Evolutionary conservation across 53 echinoderm and acorn worm genomes (phyloP).

Genomic region (Crossaster papposus): DNA sequence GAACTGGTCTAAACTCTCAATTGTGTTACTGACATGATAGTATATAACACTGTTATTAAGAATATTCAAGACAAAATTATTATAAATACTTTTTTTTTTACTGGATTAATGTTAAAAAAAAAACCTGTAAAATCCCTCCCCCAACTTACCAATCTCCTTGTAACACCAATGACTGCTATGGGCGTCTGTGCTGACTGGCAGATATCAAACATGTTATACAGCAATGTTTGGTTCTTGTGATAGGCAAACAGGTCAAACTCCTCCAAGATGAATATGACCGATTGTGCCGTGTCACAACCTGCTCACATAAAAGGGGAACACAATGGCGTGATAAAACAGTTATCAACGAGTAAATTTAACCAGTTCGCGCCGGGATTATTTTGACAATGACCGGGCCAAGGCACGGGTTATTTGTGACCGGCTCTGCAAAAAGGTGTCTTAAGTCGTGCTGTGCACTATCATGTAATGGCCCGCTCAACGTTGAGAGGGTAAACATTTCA

Average conservation of each 20-base stretch:
- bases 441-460: too few relatives aligned
- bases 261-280: constrained; percentile 88
- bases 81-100: too few relatives aligned
- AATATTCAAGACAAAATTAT: too few relatives aligned
- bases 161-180: constrained; percentile 92
- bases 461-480: too few relatives aligned
- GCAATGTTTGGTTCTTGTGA: constrained; percentile 92
- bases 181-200: constrained; percentile 96
- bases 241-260: constrained; percentile 97
- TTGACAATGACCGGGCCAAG: too few relatives aligned
- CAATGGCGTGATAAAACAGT: background rate
- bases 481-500: too few relatives aligned
- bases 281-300: constrained; percentile 71
- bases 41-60: too few relatives aligned
- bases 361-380: background rate
- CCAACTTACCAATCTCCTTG: constrained; percentile 83
- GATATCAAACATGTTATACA: constrained; percentile 95
- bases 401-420: too few relatives aligned
- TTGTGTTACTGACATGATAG: too few relatives aligned
- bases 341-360: background rate
- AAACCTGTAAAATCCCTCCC: background rate
- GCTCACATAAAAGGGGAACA: background rate
- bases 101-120: too few relatives aligned
- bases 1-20: too few relatives aligned
- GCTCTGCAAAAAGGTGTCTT: too few relatives aligned